phyloP scores from a whole-genome alignment of 2,113 vertebrate species.

The Podiceps cristatus region DNA sequence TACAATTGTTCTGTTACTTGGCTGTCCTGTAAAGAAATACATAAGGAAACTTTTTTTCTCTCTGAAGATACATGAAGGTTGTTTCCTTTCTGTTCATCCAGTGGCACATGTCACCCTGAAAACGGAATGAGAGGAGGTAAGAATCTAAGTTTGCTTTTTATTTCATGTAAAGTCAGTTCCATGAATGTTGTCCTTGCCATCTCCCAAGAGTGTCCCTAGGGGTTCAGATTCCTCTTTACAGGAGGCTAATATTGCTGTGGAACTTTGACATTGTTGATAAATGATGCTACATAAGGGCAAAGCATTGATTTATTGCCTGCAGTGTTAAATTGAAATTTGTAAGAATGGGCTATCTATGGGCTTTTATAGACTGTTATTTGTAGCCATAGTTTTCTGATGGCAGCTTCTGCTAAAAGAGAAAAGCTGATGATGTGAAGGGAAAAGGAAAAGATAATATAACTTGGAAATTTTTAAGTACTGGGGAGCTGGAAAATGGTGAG shows the following conservation, averaged over 20 bases:
- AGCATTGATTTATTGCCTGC: slow-evolving; percentile 47
- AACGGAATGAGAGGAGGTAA: neutral
- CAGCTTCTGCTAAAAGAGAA: neutral
- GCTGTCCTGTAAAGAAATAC: neutral
- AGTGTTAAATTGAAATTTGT: slow-evolving; percentile 24
- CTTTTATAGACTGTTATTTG: slow-evolving; percentile 36
- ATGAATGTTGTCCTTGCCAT: slow-evolving; percentile 6
- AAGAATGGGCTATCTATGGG: neutral
- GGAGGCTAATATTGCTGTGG: neutral
- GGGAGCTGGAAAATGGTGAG: slow-evolving; percentile 6
- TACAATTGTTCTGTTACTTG: neutral
- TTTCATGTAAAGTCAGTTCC: neutral
- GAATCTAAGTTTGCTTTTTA: neutral
- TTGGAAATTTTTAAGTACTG: slow-evolving; percentile 36
- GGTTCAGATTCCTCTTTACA: neutral
- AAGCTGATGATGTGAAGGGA: neutral
- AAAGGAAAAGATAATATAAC: slow-evolving; percentile 2
- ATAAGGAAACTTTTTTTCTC: neutral
- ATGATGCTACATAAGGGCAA: slow-evolving; percentile 22
- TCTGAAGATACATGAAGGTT: neutral
- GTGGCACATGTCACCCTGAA: neutral
- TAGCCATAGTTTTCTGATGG: neutral
- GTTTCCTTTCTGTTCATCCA: neutral
- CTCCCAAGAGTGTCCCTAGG: neutral
- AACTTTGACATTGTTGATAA: slow-evolving; percentile 45